Evolutionary conservation across 2,888 invertebrate genomes (phyloP).

Genomic region (Choristoneura rosaceana): DNA sequence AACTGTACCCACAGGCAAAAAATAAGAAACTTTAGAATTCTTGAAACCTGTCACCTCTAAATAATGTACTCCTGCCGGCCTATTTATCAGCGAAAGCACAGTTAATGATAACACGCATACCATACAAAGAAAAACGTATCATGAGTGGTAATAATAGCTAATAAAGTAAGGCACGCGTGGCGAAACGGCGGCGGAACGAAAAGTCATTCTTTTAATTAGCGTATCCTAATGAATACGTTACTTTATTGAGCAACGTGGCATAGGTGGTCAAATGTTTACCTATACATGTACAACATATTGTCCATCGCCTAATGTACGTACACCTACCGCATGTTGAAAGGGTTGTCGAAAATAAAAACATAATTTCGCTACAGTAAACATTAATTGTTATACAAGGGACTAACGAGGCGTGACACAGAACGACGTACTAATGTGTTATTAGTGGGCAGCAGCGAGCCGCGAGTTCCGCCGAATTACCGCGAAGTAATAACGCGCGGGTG

Average conservation of each 20-base stretch:
- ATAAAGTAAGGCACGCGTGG: slow-evolving; percentile 26
- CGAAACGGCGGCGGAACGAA: slow-evolving; percentile 28
- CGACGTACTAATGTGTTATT: slow-evolving; percentile 14
- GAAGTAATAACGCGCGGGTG: neutral
- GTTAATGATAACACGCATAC: neutral
- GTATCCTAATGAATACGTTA: slow-evolving; percentile 14
- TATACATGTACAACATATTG: too few species aligned
- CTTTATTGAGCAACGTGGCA: slow-evolving; percentile 1
- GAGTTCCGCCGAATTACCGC: slow-evolving; percentile 7
- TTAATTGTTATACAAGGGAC: neutral
- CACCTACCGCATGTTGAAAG: neutral
- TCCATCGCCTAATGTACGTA: neutral
- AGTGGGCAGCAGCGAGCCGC: slow-evolving; percentile 1
- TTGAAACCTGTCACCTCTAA: too few species aligned
- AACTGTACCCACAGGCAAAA: too few species aligned
- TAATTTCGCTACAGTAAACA: neutral
- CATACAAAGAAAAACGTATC: neutral
- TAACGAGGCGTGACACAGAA: slow-evolving; percentile 11
- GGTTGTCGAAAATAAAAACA: slow-evolving; percentile 3
- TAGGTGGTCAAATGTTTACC: too few species aligned
- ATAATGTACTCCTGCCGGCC: too few species aligned
- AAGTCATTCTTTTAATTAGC: slow-evolving; percentile 4
- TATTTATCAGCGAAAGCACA: neutral
- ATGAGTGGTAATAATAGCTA: neutral
- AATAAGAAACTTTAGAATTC: too few species aligned